Evolutionary conservation across 2,888 invertebrate genomes (phyloP), one percentile per base, ranked within the genome.

Genomic region (Chydorus sphaericus): DNA sequence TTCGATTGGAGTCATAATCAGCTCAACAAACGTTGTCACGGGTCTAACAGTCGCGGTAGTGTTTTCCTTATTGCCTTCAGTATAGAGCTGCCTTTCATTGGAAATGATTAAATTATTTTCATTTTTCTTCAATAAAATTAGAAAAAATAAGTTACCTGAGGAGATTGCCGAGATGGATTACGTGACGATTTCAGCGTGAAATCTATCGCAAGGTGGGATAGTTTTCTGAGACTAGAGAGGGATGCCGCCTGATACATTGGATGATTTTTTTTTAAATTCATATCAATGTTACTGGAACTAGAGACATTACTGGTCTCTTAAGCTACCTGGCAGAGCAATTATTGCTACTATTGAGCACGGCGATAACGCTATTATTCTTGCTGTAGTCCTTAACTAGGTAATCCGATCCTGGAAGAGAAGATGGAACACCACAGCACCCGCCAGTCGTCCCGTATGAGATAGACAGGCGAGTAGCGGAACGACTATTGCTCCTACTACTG

Each of bases 221-320:
- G 4, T 48, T 36, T 10, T 48, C 33, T 4, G 36, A 49, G 2
- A 48, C 26, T n/a, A n/a, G n/a, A n/a, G n/a, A n/a, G n/a, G 36
- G 37, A 38, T n/a, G 29, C 38, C 28, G 53, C 20, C 16, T 44
- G 23, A 4, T 23, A 44, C 14, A 14, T 14, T 44, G 44, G 44
- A 8, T 23, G 23, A 10, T 28, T 8, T 26, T 44, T 44, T 10
- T 23, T 23, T 20, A 10, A 36, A 14, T 31, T 72, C 80, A 80
- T 80, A 67, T 78, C 80, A 60, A 81, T 73, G 69, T 81, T 81
- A 48, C 77, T 78, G 39, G 72, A 69, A 65, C 60, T 61, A 3
- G 33, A 33, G 33, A 58, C 58, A 58, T 62, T 60, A 6, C 14
- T 36, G n/a, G 23, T 10, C 26, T 16, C 48, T 48, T 26, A 23